These are phyloP conservation scores for Coreoperca whiteheadi DNA, from an alignment of 2,113 vertebrate genomes.

Conservation along the genomic window DNA sequence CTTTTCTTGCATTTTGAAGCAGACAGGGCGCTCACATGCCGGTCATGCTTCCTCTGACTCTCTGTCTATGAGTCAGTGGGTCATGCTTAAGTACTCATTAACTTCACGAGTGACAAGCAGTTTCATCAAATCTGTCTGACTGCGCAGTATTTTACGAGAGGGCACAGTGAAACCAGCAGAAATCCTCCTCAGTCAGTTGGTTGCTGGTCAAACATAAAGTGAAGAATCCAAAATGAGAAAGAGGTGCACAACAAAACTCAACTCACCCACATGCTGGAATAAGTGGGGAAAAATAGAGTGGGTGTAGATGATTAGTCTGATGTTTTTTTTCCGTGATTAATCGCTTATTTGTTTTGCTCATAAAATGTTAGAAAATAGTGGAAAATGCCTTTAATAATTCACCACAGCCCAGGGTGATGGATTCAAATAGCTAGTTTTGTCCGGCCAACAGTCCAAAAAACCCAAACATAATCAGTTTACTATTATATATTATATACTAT, in stretches of 20 bases:
- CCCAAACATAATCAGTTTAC: not conserved
- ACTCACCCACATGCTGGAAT: no score
- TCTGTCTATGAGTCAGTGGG: conserved; percentile 27
- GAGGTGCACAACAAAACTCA: not conserved
- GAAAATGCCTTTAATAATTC: not conserved
- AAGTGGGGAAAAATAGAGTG: no score
- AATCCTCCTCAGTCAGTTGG: not conserved
- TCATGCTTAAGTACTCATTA: conserved; percentile 35
- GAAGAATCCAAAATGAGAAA: not conserved
- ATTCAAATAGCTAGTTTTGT: not conserved
- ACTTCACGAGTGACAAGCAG: not conserved
- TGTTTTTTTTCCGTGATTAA: no score
- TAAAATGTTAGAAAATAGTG: no score
- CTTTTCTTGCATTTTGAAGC: conserved; percentile 25
- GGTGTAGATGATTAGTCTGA: not conserved
- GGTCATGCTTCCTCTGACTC: conserved; percentile 55
- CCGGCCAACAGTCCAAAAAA: no score
- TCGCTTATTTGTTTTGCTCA: not conserved
- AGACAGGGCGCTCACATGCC: conserved; percentile 59
- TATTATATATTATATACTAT: not conserved
- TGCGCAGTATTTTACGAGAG: not conserved
- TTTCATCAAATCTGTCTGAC: not conserved
- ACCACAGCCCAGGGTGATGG: not conserved
- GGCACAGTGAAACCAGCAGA: not conserved
- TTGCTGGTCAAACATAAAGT: not conserved